Evolutionary conservation across 2,888 invertebrate genomes (phyloP).

Genomic region (Hydriomena furcata): DNA sequence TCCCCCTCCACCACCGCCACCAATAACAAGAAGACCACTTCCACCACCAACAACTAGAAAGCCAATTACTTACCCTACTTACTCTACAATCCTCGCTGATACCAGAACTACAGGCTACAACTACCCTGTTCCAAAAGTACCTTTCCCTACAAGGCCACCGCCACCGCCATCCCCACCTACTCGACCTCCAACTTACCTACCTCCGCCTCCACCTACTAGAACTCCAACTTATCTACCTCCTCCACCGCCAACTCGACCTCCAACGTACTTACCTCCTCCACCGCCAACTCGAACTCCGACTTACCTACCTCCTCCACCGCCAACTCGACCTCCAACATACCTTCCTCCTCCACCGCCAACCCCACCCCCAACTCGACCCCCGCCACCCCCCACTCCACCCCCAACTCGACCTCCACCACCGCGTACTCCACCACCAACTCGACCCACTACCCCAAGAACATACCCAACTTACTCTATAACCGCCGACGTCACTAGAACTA

Average conservation of each 20-base stretch:
- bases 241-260: constrained; percentile 27
- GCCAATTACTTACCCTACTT: constrained; percentile 33
- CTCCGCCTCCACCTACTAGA: constrained; percentile 25
- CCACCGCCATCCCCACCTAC: constrained; percentile 8
- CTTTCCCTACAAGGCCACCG: constrained; percentile 43
- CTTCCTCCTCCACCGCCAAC: constrained; percentile 18
- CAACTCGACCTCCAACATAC: constrained; percentile 4
- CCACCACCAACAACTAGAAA: constrained; percentile 36
- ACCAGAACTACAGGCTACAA: constrained; percentile 56
- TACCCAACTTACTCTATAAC: constrained; percentile 33
- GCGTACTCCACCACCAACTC: constrained; percentile 33
- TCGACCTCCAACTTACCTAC: constrained; percentile 30
- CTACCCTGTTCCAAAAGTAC: constrained; percentile 53
- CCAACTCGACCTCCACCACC: constrained; percentile 30
- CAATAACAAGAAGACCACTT: constrained; percentile 34
- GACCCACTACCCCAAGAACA: constrained; percentile 36
- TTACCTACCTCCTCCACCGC: constrained; percentile 34
- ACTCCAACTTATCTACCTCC: constrained; percentile 36
- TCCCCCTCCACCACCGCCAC: constrained; percentile 34
- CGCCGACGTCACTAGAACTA: constrained; percentile 40
- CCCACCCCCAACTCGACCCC: constrained; percentile 21
- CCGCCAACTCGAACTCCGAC: constrained; percentile 25
- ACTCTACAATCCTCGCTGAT: constrained; percentile 38
- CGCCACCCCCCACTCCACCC: constrained; percentile 36
- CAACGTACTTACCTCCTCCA: constrained; percentile 26